Base-by-base conservation (phyloP, 1,140 invertebrate species). In the Mylabris phalerata region DNA sequence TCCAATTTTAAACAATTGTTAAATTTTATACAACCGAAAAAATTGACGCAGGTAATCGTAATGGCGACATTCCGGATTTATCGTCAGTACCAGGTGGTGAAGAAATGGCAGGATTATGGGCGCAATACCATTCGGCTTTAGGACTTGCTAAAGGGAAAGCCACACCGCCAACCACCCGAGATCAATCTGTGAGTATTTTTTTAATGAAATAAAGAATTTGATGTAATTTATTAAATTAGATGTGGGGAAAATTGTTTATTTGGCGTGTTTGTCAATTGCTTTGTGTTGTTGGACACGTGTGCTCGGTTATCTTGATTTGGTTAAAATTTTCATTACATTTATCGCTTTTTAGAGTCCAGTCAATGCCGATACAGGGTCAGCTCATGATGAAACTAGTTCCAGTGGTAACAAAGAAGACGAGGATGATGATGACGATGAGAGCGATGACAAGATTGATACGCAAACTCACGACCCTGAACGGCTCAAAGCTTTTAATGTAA, bases 401-500 rank as follows among this genome's bases (percentile, higher is more conserved):
- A 91, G 91, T 57, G 89, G 87, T 9, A 85, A 87, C 66, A 93
- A 94, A 59, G 93, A 95, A 71, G 93, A 97, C 67, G 93, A 95
- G 69, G 94, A 96, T 66, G 92, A 93, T 59, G 87, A 90, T 64
- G 89, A 92, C 63, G 92, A 96, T 69, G 92, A 95, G 69, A 90
- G 87, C 51, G 90, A 94, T 65, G 93, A 96, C 69, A 86, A 92
- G 72, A 82, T 93, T 49, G 88, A 92, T 70, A 82, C 89, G 43
- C 86, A 92, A 63, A 84, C 91, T 70, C 89, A 93, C 70, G 94
- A 98, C 78, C 93, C 94, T 0, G 95, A 98, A 77, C 83, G 94
- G 73, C 84, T 97, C 45, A 98, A 98, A 77, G 93, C 95, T 50
- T 98, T 98, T 74, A 98, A 98, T 79, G 94, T 98, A 79, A 88